A percentile compares a stretch with the other conserved stretches of the same genome.
Evolutionary conservation across 2,113 vertebrate species (phyloP).

Genomic region (Channa maculata): DNA sequence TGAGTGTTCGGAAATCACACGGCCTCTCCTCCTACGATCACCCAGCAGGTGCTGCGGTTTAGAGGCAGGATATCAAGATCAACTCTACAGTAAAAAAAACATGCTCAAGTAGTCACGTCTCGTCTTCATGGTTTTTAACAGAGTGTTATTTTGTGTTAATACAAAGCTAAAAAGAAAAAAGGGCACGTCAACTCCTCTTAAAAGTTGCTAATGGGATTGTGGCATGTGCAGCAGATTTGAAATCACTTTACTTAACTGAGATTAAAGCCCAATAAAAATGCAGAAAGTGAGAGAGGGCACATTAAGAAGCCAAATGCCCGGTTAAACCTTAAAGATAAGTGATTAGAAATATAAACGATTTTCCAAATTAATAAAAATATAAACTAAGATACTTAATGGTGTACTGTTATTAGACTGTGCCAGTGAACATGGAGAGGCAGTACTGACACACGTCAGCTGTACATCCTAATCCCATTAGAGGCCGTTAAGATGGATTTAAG

Average conservation of each 20-base stretch:
- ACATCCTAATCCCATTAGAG: constrained; percentile 37
- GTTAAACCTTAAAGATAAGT: neutral
- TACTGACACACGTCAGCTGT: constrained; percentile 9
- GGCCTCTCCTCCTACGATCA: constrained; percentile 16
- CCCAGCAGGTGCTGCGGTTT: constrained; percentile 34
- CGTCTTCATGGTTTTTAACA: too few species aligned
- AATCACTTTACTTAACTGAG: neutral
- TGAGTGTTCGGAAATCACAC: constrained; percentile 45
- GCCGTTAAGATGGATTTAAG: constrained; percentile 30
- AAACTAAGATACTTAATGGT: too few species aligned
- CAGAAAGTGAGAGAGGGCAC: too few species aligned
- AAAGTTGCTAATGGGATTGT: neutral
- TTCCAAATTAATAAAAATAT: too few species aligned
- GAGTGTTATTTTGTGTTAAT: too few species aligned
- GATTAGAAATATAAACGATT: neutral
- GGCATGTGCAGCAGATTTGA: neutral
- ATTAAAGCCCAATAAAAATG: too few species aligned
- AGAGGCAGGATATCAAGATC: constrained; percentile 9
- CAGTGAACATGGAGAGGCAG: neutral
- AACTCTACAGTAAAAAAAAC: constrained; percentile 1
- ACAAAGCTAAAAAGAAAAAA: too few species aligned
- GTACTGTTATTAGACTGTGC: neutral
- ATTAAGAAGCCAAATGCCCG: too few species aligned
- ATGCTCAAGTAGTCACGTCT: too few species aligned
- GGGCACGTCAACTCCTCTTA: too few species aligned